phyloP scores from a whole-genome alignment of 2,888 invertebrate species.

The Aspidiotus destructor region DNA sequence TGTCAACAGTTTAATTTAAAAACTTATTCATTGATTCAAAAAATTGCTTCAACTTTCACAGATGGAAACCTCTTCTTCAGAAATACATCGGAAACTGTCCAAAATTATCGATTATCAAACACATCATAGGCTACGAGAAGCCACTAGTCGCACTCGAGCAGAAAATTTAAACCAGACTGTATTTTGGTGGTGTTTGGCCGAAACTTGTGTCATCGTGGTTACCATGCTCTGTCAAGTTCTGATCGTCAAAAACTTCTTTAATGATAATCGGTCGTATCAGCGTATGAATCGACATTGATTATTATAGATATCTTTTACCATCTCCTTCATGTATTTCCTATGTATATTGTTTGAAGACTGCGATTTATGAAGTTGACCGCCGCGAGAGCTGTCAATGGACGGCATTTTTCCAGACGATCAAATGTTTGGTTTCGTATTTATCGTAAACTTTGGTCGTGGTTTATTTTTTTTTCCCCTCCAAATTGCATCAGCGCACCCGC shows the following conservation, averaged over 20 bases:
- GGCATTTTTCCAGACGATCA: no score
- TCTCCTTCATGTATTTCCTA: no score
- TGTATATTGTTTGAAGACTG: no score
- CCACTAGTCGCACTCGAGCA: slow-evolving; percentile 88
- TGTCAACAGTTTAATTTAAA: no score
- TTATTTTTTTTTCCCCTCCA: no score
- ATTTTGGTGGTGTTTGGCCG: slow-evolving; percentile 82
- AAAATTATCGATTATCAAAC: slow-evolving; percentile 91
- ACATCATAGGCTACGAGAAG: slow-evolving; percentile 87
- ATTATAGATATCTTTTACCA: no score
- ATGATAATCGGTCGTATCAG: slow-evolving; percentile 50
- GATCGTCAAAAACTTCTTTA: slow-evolving; percentile 83
- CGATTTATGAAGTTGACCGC: no score
- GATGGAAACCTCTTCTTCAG: slow-evolving; percentile 87
- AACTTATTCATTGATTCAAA: neutral
- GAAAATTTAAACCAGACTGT: slow-evolving; percentile 94
- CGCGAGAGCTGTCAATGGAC: no score
- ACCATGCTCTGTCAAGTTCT: slow-evolving; percentile 87
- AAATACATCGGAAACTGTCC: slow-evolving; percentile 80
- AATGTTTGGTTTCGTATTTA: no score
- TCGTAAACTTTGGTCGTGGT: no score
- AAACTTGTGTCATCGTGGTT: slow-evolving; percentile 71
- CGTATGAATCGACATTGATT: neutral
- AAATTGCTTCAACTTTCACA: slow-evolving; percentile 44
- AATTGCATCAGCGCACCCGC: no score